phyloP scores from a whole-genome alignment of 1,140 invertebrate species.

The Drosophila nasuta region DNA sequence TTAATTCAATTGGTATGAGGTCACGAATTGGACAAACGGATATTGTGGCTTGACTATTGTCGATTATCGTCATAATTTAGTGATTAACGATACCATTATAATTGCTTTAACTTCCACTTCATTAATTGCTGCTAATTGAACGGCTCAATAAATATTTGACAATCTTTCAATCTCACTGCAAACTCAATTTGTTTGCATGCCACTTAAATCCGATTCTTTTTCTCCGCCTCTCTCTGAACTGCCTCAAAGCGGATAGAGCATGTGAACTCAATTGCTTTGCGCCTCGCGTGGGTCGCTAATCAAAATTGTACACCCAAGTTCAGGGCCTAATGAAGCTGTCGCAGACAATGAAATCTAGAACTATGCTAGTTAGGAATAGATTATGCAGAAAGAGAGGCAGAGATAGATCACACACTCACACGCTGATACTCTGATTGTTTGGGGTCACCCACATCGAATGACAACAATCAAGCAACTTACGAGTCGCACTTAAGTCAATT shows the following conservation, averaged over 20 bases:
- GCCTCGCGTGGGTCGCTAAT: constrained; percentile 27
- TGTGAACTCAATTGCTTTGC: constrained; percentile 3
- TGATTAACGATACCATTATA: constrained; percentile 31
- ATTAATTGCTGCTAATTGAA: constrained; percentile 23
- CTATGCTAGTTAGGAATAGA: constrained; percentile 8
- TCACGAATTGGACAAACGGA: constrained; percentile 10
- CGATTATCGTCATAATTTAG: constrained; percentile 32
- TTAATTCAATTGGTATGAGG: background rate
- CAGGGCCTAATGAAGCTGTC: constrained; percentile 22
- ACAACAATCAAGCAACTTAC: constrained; percentile 23
- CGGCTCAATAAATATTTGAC: constrained; percentile 7
- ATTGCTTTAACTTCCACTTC: constrained; percentile 2
- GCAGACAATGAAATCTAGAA: constrained; percentile 1
- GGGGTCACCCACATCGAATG: background rate
- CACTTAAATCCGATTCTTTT: background rate
- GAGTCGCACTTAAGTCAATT: constrained; percentile 46
- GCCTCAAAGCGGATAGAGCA: constrained; percentile 21
- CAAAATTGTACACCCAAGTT: constrained; percentile 32
- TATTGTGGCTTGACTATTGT: background rate
- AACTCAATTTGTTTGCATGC: constrained; percentile 14
- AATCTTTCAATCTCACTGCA: background rate
- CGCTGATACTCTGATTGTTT: background rate
- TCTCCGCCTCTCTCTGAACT: constrained; percentile 5
- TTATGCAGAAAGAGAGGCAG: background rate
- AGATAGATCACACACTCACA: background rate